A percentile compares a stretch with the other conserved stretches of the same genome.
These are phyloP conservation scores for Tridacna crocea DNA, from an alignment of 2,888 invertebrate genomes.

Conservation along the genomic window DNA sequence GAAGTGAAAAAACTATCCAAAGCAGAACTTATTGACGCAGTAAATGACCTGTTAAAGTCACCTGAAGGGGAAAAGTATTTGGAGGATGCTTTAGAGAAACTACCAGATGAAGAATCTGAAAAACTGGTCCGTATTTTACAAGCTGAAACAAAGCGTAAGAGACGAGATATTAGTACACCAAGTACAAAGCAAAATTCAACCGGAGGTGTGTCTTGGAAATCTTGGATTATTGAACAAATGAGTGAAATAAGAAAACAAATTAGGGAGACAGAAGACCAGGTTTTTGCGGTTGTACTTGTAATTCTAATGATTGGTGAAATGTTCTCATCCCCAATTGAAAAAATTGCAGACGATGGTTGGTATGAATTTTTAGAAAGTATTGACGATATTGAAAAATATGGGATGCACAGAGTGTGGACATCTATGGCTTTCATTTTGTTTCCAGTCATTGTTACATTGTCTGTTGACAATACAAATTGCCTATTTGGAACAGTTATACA, in stretches of 20 bases:
- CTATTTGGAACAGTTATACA: constrained; percentile 74
- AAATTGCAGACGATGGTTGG: constrained; percentile 82
- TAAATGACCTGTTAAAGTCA: constrained; percentile 1
- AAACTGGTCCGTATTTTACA: constrained; percentile 35
- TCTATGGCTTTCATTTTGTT: constrained; percentile 77
- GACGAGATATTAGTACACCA: not conserved
- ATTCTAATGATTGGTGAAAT: constrained; percentile 78
- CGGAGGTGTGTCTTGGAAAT: constrained; percentile 13
- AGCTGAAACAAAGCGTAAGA: constrained; percentile 3
- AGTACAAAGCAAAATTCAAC: not conserved
- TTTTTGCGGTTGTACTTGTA: constrained; percentile 75
- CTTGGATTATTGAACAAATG: constrained; percentile 18
- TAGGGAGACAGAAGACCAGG: constrained; percentile 58
- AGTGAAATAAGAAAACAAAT: constrained; percentile 64
- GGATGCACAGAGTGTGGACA: constrained; percentile 79
- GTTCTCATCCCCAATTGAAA: constrained; percentile 76
- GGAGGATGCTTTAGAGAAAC: constrained; percentile 20
- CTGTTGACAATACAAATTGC: constrained; percentile 80
- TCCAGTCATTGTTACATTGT: constrained; percentile 73
- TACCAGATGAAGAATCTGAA: constrained; percentile 39
- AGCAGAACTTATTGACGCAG: not conserved
- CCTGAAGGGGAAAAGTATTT: constrained; percentile 7
- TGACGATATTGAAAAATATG: constrained; percentile 81
- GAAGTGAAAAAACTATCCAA: constrained; percentile 19
- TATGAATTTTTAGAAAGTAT: constrained; percentile 81